Conservation (phyloP, 2,888 invertebrate species). For the Eupithecia pulchellata region DNA sequence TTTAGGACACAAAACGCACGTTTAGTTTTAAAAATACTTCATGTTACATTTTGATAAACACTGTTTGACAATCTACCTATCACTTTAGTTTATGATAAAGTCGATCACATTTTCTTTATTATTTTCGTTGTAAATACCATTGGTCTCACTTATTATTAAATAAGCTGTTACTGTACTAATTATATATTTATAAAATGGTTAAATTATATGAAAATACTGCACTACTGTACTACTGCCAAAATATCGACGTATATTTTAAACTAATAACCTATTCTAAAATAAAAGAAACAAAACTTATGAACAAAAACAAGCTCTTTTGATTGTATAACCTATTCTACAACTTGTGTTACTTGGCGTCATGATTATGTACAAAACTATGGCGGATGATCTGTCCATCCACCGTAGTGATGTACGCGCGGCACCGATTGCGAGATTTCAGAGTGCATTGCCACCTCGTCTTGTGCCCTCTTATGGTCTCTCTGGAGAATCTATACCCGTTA, state of each 20-base stretch:
- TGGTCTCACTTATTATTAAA: neutral
- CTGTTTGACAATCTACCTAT: neutral
- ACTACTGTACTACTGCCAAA: no score
- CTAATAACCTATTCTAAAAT: neutral
- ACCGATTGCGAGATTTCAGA: neutral
- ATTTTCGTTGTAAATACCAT: neutral
- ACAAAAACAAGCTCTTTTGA: neutral
- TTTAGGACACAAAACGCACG: neutral
- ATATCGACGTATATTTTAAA: neutral
- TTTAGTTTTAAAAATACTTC: neutral
- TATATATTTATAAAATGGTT: neutral
- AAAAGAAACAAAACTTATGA: neutral
- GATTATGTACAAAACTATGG: constrained; percentile 1
- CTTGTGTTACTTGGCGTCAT: neutral
- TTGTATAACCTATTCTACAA: neutral
- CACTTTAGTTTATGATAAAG: neutral
- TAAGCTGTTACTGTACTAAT: neutral
- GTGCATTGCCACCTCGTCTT: constrained; percentile 3
- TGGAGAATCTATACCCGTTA: neutral
- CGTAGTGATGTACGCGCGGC: neutral
- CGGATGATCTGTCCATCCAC: constrained; percentile 2
- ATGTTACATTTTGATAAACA: neutral
- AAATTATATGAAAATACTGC: neutral
- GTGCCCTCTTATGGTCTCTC: constrained; percentile 1
- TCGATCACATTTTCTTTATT: no score